A percentile compares a stretch with the other conserved stretches of the same genome.
Conservation (phyloP, 2,797 vertebrate genomes). For the Myotis vivesi region DNA sequence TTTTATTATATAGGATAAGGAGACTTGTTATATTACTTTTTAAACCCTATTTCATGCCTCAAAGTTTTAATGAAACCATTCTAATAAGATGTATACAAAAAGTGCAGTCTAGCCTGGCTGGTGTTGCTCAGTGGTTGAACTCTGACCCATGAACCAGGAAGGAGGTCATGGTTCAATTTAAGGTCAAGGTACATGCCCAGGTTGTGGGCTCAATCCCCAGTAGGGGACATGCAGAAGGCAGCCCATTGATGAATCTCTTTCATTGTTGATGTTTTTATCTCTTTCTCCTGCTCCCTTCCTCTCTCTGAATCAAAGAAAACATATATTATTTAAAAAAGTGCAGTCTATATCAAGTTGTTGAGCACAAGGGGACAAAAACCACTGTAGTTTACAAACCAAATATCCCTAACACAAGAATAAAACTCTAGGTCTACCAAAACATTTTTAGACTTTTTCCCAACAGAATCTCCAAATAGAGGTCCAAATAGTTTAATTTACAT, state of each 20-base stretch:
- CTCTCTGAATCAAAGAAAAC: too few relatives aligned
- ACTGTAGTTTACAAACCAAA: not conserved
- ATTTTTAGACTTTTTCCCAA: not conserved
- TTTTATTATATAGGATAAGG: not conserved
- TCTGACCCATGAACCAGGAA: too few relatives aligned
- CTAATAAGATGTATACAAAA: not conserved
- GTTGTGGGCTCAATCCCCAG: too few relatives aligned
- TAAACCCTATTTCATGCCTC: not conserved
- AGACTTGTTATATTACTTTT: not conserved
- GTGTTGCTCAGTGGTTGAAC: too few relatives aligned
- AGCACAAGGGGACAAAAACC: not conserved
- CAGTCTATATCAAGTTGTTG: not conserved
- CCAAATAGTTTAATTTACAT: not conserved
- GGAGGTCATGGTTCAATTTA: too few relatives aligned
- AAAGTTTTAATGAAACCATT: not conserved
- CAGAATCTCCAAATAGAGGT: slow-evolving; percentile 4
- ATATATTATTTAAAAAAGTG: not conserved
- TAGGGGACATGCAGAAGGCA: too few relatives aligned
- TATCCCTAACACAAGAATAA: not conserved
- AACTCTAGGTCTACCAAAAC: not conserved
- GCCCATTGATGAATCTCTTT: too few relatives aligned
- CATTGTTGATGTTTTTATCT: too few relatives aligned
- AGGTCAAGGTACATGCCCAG: too few relatives aligned
- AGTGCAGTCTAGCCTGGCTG: not conserved
- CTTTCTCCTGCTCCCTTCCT: too few relatives aligned